Percentiles rank a stretch among this genome's conserved stretches.
Evolutionary conservation across 2,113 vertebrate genomes (phyloP).

Genomic region (Hyla sarda): DNA sequence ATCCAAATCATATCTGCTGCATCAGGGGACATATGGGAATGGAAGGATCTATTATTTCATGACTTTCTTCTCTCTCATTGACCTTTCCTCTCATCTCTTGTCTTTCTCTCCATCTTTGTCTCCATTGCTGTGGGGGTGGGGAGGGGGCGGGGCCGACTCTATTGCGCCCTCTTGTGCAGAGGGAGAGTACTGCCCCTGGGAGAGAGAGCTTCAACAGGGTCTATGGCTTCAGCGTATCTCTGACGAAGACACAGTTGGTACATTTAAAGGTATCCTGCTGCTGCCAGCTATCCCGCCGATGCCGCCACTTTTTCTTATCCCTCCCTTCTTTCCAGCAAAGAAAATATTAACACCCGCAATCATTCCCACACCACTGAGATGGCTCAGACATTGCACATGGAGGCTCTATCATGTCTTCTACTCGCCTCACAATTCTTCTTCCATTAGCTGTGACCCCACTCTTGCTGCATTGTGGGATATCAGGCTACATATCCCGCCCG

Average conservation of each 20-base stretch:
- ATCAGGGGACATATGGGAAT: too few species aligned
- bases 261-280: conserved; percentile 84
- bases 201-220: conserved; percentile 88
- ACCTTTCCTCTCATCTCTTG: conserved; percentile 62
- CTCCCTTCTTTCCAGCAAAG: not conserved
- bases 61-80: not conserved
- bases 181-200: conserved; percentile 93
- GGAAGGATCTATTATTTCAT: not conserved
- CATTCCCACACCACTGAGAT: conserved; percentile 43
- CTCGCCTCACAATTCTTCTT: too few species aligned
- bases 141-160: conserved; percentile 69
- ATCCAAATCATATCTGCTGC: too few species aligned
- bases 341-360: conserved; percentile 7
- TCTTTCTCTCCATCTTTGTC: conserved; percentile 62
- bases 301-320: conserved; percentile 18
- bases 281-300: conserved; percentile 60
- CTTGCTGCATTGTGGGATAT: not conserved
- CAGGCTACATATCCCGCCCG: too few species aligned
- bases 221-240: conserved; percentile 86
- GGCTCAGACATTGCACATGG: too few species aligned
- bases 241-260: conserved; percentile 90
- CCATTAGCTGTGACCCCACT: not conserved
- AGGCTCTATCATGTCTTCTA: too few species aligned
- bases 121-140: conserved; percentile 62
- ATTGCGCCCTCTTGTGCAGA: conserved; percentile 88